Percentiles rank a stretch among this genome's conserved stretches.
These are phyloP conservation scores for Arrhopalites spinosus DNA, from an alignment of 2,888 invertebrate genomes.

Conservation along the genomic window DNA sequence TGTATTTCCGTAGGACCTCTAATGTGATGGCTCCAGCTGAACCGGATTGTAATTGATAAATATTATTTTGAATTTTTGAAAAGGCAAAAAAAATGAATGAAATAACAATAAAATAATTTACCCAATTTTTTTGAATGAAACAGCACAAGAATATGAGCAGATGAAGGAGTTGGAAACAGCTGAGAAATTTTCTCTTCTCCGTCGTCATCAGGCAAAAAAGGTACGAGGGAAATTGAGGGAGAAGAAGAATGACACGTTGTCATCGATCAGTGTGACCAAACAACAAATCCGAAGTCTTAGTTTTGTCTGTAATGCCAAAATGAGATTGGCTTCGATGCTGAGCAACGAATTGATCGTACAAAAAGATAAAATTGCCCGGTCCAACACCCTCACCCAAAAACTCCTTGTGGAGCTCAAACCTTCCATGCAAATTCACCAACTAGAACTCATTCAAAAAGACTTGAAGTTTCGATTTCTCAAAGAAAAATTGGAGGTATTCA, in stretches of 20 bases:
- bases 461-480: conserved; percentile 10
- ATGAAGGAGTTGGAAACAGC: not conserved
- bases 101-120: too few species aligned
- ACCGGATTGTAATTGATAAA: too few species aligned
- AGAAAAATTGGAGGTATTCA: conserved; percentile 19
- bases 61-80: too few species aligned
- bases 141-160: conserved; percentile 3
- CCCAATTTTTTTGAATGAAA: not conserved
- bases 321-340: not conserved
- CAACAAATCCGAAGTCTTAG: conserved; percentile 14
- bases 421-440: not conserved
- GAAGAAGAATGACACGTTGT: not conserved
- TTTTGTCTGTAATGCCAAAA: conserved; percentile 12
- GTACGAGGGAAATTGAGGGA: not conserved
- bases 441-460: not conserved
- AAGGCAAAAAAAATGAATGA: not conserved
- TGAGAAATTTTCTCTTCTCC: not conserved
- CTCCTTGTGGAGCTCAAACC: not conserved
- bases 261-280: not conserved
- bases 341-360: conserved; percentile 1
- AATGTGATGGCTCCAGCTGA: too few species aligned
- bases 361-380: conserved; percentile 9
- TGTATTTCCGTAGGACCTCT: too few species aligned
- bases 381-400: not conserved
- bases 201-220: not conserved